Base-by-base conservation (phyloP, 2,888 invertebrate genomes). In the Nasonia oneida region DNA sequence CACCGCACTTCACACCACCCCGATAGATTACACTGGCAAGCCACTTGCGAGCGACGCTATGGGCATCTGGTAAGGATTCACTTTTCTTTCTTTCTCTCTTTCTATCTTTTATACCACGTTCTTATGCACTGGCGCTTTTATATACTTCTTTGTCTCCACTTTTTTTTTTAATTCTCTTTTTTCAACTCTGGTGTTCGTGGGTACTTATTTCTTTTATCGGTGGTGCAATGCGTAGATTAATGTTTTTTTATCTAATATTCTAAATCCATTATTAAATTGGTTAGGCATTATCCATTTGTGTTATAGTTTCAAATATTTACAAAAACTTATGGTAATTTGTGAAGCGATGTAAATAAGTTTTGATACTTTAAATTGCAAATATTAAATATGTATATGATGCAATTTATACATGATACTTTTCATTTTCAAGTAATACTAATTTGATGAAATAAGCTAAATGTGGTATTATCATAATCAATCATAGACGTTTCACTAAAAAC, bases 1-100 rank as follows among this genome's bases (percentile, higher is more conserved):
- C 92, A 92, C 92, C 93, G 92, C 92, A 93, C 92, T 91, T 91
- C 91, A 92, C 91, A 92, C 91, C 85, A 92, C 92, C 93, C 91
- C 93, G 93, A 93, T 93, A 93, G 93, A 90, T 91, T 90, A 89
- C 90, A 89, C 88, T 88, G 89, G 90, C 93, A 92, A 91, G 91
- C 90, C 92, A 91, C 90, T 91, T 81, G 50, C 91, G 90, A 92
- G 88, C 93, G 91, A 90, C 93, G 91, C 89, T 91, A 89, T 89
- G 89, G 89, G 89, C 88, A 89, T 90, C 90, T 90, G 93, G 93
- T 93, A 93, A 93, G 67, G 93, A 92, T 90, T 90, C 88, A 87
- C 87, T 89, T 83, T 90, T 90, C 89, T 89, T 86, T 87, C 87
- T 87, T 73, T 87, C 77, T 86, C 42, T 88, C 87, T 87, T 86